Base-by-base conservation (phyloP, 2,797 vertebrate genomes). In the Parambassis ranga region DNA sequence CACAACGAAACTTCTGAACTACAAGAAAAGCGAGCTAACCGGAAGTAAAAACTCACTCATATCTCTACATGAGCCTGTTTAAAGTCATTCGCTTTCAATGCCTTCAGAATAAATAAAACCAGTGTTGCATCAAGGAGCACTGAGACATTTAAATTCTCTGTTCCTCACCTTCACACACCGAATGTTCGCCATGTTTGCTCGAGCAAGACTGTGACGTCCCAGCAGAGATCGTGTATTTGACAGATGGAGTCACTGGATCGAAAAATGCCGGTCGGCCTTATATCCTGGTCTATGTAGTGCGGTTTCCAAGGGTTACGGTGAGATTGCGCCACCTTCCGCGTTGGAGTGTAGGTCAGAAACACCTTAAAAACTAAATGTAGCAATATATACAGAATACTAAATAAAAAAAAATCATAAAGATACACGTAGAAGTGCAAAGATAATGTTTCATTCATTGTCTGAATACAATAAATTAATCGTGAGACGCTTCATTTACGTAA, bases 101-200 rank as follows among this genome's bases (percentile, higher is more conserved):
- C 1, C 1, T 3, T 10, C 5, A 0, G 3, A 0, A 0, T 1
- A 3, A n/a, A 2, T 0, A 0, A 1, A 1, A 7, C 2, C 1
- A 2, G 2, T 2, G 10, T 10, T 1, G 53, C 35, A 23, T 3
- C 2, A 4, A 0, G 41, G 5, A 8, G 14, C 18, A 7, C 0
- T 1, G 3, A 30, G 20, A 13, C 1, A 4, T 46, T 57, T 33
- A 4, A 14, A 33, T 33, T 10, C n/a, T 33, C 6, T 41, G 61
- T 5, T 63, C 3, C 89, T 93, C 91, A 93, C 92, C 92, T 93
- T 93, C 83, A 93, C 74, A 31, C 87, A 88, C 16, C 92, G 89
- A 70, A 93, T 90, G 50, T 92, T 91, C 91, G 92, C 92, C 92
- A 93, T 93, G 43, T 88, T 90, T 18, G 65, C 6, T 46, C 32